Conservation (phyloP, 1,140 invertebrate genomes). For the Drosophila littoralis region DNA sequence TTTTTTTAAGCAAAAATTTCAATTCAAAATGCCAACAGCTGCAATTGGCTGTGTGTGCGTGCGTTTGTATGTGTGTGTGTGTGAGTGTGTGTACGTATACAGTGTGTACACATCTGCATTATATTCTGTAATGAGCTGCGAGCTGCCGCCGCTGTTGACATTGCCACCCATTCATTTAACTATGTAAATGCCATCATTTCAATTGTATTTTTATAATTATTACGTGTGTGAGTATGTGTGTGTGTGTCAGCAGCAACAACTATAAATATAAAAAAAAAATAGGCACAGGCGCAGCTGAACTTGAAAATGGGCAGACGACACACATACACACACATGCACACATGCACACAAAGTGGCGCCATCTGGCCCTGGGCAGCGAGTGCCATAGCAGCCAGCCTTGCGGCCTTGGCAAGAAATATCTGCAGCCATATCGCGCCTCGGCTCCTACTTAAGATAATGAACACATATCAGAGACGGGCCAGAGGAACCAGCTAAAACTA, state of each 20-base stretch:
- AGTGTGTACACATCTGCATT: conserved; percentile 44
- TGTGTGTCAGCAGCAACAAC: conserved; percentile 1
- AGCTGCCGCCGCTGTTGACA: conserved; percentile 35
- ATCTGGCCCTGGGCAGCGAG: conserved; percentile 31
- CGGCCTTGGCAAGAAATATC: conserved; percentile 28
- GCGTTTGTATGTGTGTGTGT: background rate
- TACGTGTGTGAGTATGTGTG: background rate
- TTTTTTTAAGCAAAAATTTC: conserved; percentile 13
- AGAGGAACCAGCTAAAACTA: background rate
- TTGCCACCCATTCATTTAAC: conserved; percentile 53
- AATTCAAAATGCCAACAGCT: conserved; percentile 33
- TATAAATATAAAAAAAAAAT: conserved; percentile 15
- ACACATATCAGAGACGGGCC: conserved; percentile 14
- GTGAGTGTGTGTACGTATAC: conserved; percentile 6
- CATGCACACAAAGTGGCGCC: conserved; percentile 35
- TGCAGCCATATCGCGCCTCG: conserved; percentile 30
- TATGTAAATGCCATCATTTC: conserved; percentile 43
- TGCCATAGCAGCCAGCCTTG: conserved; percentile 36
- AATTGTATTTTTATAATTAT: conserved; percentile 51
- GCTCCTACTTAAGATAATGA: conserved; percentile 38
- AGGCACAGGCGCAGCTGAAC: conserved; percentile 35
- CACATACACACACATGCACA: background rate
- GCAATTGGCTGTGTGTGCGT: conserved; percentile 12
- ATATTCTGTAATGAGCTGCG: conserved; percentile 48
- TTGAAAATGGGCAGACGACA: conserved; percentile 34